These are phyloP conservation scores for Philopedon plagiatum DNA, from an alignment of 2,888 invertebrate species.

Conservation along the genomic window DNA sequence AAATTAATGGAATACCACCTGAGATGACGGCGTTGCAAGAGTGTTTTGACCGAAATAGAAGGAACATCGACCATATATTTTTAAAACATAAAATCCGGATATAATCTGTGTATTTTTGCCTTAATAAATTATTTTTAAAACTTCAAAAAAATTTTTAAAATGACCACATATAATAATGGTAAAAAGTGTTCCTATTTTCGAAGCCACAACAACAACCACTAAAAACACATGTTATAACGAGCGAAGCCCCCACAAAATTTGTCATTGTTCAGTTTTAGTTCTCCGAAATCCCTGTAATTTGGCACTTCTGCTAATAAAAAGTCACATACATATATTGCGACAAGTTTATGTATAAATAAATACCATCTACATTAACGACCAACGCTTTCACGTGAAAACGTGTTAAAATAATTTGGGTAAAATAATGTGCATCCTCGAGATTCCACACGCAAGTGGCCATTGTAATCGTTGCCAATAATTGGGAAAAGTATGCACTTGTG, in stretches of 20 bases:
- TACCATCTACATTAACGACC: slow-evolving; percentile 13
- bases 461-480: slow-evolving; percentile 28
- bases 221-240: not conserved
- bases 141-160: too few species aligned
- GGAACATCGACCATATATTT: too few species aligned
- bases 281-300: slow-evolving; percentile 35
- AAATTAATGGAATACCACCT: too few species aligned
- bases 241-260: not conserved
- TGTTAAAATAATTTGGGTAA: slow-evolving; percentile 28
- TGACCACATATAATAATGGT: too few species aligned
- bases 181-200: too few species aligned
- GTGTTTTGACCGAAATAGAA: too few species aligned
- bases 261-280: slow-evolving; percentile 2
- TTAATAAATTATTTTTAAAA: too few species aligned
- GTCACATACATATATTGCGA: slow-evolving; percentile 3
- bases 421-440: slow-evolving; percentile 33
- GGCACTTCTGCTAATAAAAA: slow-evolving; percentile 32
- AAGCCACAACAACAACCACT: not conserved
- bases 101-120: too few species aligned
- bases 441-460: slow-evolving; percentile 35
- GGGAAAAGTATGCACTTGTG: slow-evolving; percentile 22
- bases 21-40: too few species aligned
- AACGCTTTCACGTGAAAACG: slow-evolving; percentile 40
- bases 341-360: slow-evolving; percentile 27
- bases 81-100: too few species aligned